Evolutionary conservation across 2,797 vertebrate genomes (phyloP).

Genomic region (Myotis pilosus): DNA sequence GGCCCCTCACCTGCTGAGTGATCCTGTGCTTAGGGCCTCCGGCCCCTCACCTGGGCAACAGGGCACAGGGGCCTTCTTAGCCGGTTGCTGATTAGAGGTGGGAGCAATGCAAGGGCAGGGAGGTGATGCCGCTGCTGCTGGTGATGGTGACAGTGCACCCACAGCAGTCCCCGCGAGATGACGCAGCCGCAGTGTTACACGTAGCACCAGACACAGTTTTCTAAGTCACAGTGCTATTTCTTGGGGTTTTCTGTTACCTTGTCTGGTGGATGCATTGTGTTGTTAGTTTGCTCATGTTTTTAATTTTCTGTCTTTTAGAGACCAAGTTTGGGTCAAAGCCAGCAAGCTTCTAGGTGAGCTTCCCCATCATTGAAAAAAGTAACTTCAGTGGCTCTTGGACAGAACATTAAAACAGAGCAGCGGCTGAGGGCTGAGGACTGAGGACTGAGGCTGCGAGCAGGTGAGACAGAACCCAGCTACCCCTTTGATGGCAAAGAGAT

Average conservation of each 20-base stretch:
- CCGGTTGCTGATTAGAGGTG: not conserved
- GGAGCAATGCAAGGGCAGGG: not conserved
- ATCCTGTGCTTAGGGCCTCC: not conserved
- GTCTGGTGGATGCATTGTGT: not conserved
- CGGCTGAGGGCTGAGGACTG: not conserved
- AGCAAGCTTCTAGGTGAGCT: not conserved
- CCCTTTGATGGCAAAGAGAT: not conserved
- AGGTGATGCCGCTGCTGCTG: not conserved
- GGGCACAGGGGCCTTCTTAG: not conserved
- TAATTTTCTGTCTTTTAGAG: not conserved
- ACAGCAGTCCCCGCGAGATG: accelerated
- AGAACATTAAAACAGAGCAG: not conserved
- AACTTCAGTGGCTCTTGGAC: not conserved
- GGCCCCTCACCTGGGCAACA: not conserved
- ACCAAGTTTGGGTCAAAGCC: not conserved
- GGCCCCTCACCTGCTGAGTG: not conserved
- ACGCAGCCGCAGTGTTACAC: not conserved
- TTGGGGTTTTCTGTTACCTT: not conserved
- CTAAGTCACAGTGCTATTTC: not conserved
- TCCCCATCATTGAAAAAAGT: not conserved
- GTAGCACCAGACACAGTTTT: not conserved
- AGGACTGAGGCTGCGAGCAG: not conserved
- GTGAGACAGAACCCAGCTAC: not conserved
- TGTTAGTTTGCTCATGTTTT: not conserved
- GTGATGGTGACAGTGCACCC: not conserved